phyloP scores from a whole-genome alignment of 2,113 vertebrate species.

The Otolemur garnettii region DNA sequence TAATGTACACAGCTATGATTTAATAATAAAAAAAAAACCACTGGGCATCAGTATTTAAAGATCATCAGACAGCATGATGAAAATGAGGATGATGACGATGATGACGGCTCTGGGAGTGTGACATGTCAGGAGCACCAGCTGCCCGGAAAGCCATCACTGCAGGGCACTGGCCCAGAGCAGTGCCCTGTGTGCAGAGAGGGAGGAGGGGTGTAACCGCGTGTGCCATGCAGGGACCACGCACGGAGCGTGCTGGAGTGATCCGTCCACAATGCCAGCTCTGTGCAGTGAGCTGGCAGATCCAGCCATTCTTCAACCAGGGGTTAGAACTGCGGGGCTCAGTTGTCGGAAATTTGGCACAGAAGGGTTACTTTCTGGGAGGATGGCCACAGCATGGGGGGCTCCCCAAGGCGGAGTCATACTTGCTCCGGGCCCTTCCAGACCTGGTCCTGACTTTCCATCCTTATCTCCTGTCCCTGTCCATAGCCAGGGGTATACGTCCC shows the following conservation, averaged over 20 bases:
- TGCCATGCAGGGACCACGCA: neutral
- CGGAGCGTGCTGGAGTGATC: neutral
- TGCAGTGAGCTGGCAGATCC: neutral
- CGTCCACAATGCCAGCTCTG: neutral
- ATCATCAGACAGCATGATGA: neutral
- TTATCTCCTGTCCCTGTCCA: neutral
- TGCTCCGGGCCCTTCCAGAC: neutral
- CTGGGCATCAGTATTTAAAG: too few species aligned
- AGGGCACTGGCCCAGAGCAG: neutral
- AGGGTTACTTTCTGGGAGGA: neutral
- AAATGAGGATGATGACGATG: neutral
- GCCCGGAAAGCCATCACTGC: neutral
- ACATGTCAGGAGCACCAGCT: accelerated
- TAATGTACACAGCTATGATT: too few species aligned
- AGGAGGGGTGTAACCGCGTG: too few species aligned
- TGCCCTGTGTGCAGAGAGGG: neutral
- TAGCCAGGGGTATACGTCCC: neutral
- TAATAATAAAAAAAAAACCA: neutral
- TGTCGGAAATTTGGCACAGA: neutral
- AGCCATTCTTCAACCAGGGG: neutral
- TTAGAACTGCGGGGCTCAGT: neutral
- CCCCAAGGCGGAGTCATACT: too few species aligned
- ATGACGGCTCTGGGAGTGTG: neutral
- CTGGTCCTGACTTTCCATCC: neutral
- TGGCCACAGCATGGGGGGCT: neutral